Evolutionary conservation across 2,888 invertebrate species (phyloP), one percentile per base, ranked within the genome.

Genomic region (Diloba caeruleocephala): DNA sequence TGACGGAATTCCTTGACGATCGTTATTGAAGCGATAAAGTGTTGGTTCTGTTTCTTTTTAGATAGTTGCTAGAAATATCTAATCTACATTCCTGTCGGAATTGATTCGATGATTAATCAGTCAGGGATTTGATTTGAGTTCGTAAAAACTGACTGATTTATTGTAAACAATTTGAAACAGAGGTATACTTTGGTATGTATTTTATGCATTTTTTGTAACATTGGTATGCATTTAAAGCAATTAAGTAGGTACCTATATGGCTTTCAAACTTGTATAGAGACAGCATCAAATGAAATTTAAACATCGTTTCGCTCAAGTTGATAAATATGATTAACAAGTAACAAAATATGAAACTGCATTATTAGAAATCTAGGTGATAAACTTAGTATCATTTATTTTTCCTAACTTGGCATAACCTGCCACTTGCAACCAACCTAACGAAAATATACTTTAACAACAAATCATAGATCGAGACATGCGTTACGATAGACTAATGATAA

Each of bases 1-100:
- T 48, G 41, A 51, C 37, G 70, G 68, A 70, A 73, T 68, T 71
- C 71, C 71, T 74, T 39, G 66, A 66, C 48, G 67, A 65, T 69
- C 65, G 71, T 78, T 75, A 53, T 37, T 51, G 34, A 52, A 29
- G 38, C 38, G 45, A 46, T 66, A 45, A 60, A 64, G 53, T 46
- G 67, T 53, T 29, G 29, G 15, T 23, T 26, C 49, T 31, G 25
- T 49, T 57, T 39, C 12, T 42, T 66, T 46, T 48, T 23, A 12
- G 14, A 49, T 45, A 38, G 28, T 38, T 12, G n/a, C 44, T 23
- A 25, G 66, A 17, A 51, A 37, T 58, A 58, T 3, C 10, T 43
- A 19, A 44, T 52, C 49, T 43, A 56, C 64, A 69, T 69, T 69
- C 72, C 73, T 6, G 44, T 21, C 48, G 33, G 55, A 61, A 69